Percentiles rank a stretch among this genome's conserved stretches.
Conservation (phyloP, 2,797 vertebrate species). For the Antrozous pallidus region DNA sequence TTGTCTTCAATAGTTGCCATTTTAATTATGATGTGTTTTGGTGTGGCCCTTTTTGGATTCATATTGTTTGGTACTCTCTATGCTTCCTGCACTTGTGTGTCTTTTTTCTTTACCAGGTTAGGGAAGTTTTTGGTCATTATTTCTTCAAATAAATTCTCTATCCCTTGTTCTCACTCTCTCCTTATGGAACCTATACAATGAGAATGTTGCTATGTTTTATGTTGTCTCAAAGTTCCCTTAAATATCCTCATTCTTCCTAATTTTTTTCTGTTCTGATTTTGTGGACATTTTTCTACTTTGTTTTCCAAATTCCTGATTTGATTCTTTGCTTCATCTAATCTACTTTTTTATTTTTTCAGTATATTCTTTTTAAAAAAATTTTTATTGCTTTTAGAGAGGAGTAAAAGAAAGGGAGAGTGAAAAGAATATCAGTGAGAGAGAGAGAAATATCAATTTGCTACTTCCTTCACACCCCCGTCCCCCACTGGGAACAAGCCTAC, state of each 20-base stretch:
- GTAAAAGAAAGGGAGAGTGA: not conserved
- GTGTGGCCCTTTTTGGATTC: not conserved
- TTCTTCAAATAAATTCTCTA: not conserved
- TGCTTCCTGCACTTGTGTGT: not conserved
- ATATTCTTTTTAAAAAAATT: not conserved
- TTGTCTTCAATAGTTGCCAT: not conserved
- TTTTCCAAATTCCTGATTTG: not conserved
- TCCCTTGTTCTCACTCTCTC: not conserved
- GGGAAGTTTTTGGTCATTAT: not conserved
- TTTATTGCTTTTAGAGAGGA: not conserved
- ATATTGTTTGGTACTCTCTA: not conserved
- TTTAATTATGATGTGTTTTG: not conserved
- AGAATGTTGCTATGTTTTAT: not conserved
- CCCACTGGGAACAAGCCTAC: not conserved
- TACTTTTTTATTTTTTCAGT: not conserved
- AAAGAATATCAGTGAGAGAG: not conserved
- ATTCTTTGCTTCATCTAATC: not conserved
- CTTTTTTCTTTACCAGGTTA: not conserved
- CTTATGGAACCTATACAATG: not conserved
- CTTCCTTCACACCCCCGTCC: not conserved
- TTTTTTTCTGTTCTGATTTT: not conserved
- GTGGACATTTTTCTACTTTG: not conserved
- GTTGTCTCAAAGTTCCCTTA: not conserved
- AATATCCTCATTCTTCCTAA: not conserved
- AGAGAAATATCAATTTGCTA: not conserved